phyloP scores from a whole-genome alignment of 2,113 vertebrate species.

The Erpornis zantholeuca region DNA sequence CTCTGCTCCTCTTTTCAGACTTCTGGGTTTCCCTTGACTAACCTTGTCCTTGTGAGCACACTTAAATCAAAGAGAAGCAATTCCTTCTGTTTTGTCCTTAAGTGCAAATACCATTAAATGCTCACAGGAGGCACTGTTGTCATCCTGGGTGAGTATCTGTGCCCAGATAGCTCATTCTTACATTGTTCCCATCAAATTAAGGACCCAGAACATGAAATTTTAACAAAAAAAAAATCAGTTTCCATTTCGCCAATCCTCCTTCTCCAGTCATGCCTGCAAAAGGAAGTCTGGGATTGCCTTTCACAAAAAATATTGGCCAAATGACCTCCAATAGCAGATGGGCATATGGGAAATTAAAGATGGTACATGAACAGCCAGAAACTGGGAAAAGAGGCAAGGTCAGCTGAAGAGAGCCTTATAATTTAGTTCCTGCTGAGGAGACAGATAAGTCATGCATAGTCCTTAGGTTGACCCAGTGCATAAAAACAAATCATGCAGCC shows the following conservation, averaged over 20 bases:
- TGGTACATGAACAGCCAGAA: background rate
- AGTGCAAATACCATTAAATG: background rate
- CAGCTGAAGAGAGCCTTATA: background rate
- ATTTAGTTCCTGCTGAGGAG: background rate
- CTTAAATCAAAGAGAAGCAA: background rate
- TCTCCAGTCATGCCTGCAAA: background rate
- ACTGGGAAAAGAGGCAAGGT: background rate
- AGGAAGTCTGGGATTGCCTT: background rate
- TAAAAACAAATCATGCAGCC: slow-evolving; percentile 12
- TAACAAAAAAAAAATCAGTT: background rate
- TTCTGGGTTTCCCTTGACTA: background rate
- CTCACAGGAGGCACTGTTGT: background rate
- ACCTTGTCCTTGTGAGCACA: background rate
- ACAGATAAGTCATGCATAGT: background rate
- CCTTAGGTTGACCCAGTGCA: background rate
- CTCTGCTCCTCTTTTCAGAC: background rate
- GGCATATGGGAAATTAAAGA: background rate
- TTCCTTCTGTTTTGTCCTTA: background rate
- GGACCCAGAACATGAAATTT: background rate
- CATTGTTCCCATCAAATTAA: background rate
- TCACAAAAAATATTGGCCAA: background rate
- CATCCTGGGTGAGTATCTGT: background rate
- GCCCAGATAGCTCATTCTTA: background rate
- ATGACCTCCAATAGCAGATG: background rate
- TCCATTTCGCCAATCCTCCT: background rate